Evolutionary conservation across 2,797 vertebrate species (phyloP).

Genomic region (Lepidocolaptes lacrymiger): DNA sequence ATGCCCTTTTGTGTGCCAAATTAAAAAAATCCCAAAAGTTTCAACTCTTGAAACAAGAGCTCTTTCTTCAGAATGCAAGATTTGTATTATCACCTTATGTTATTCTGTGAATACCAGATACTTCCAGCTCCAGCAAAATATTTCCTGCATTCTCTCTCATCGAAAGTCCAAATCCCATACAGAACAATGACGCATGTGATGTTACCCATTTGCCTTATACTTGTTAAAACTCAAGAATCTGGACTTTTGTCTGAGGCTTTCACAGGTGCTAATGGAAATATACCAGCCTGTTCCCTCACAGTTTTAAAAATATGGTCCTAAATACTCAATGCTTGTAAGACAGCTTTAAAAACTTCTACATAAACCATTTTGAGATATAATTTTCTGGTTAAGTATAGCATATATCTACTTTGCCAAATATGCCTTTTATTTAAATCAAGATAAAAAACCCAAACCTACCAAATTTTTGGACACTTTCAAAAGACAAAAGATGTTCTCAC

Average conservation of each 20-base stretch:
- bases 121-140: background rate
- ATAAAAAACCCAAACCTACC: accelerated
- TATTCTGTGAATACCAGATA: background rate
- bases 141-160: background rate
- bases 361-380: background rate
- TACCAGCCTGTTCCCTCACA: background rate
- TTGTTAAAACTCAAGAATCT: background rate
- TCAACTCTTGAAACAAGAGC: background rate
- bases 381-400: background rate
- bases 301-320: background rate
- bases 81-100: background rate
- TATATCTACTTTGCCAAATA: background rate
- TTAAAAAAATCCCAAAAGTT: background rate
- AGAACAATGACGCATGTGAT: background rate
- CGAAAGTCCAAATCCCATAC: background rate
- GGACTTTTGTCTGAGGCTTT: background rate
- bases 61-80: background rate
- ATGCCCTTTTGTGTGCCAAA: slow-evolving; percentile 9
- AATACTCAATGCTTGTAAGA: background rate
- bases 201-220: background rate
- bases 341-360: background rate
- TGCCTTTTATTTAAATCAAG: background rate
- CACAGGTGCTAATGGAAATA: background rate
- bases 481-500: background rate
- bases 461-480: background rate